Percentiles rank a stretch among this genome's conserved stretches.
Evolutionary conservation across 2,797 vertebrate species (phyloP).

Genomic region (Sebastes hopkinsi): DNA sequence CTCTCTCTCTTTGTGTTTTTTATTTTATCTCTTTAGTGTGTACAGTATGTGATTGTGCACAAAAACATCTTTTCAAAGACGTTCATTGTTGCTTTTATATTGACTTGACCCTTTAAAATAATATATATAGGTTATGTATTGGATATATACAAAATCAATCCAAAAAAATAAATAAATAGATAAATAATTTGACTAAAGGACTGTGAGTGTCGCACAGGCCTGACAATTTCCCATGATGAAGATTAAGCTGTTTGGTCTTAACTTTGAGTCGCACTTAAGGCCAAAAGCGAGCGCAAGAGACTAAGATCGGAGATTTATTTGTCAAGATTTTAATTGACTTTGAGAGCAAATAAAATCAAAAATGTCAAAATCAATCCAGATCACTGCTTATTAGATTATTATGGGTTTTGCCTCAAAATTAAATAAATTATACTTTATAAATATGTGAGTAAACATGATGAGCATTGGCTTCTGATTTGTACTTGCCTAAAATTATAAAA

Average conservation of each 20-base stretch:
- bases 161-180: not conserved
- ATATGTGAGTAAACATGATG: not conserved
- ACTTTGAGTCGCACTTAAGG: not conserved
- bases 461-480: not conserved
- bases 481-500: not conserved
- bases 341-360: not conserved
- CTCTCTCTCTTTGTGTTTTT: not conserved
- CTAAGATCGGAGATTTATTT: not conserved
- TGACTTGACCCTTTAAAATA: not conserved
- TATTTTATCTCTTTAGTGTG: not conserved
- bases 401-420: not conserved
- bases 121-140: not conserved
- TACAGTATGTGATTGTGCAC: slow-evolving; percentile 1
- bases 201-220: not conserved
- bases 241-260: not conserved
- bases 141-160: not conserved
- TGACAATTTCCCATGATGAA: not conserved
- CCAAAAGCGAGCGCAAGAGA: not conserved
- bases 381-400: not conserved
- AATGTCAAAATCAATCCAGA: rapidly evolving
- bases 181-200: not conserved
- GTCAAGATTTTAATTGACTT: not conserved
- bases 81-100: not conserved
- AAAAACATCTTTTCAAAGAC: slow-evolving; percentile 9
- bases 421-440: not conserved